phyloP scores from a whole-genome alignment of 2,113 vertebrate species.

The Tenrec ecaudatus region DNA sequence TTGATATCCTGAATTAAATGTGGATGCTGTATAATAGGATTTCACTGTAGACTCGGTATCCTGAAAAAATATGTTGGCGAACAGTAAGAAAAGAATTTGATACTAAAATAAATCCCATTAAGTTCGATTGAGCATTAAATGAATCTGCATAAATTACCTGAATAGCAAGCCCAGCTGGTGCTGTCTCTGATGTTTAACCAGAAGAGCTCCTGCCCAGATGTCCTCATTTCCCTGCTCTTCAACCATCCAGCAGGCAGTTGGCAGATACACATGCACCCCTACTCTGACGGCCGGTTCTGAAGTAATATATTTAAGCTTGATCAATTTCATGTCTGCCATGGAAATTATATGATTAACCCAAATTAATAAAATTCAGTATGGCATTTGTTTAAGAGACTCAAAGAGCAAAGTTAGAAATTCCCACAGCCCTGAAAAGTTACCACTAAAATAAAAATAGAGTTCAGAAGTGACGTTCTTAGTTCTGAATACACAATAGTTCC shows the following conservation, averaged over 20 bases:
- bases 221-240: background rate
- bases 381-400: background rate
- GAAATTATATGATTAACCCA: background rate
- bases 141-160: slow-evolving; percentile 26
- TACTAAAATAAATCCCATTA: slow-evolving; percentile 37
- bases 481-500: background rate
- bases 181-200: slow-evolving; percentile 6
- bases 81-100: background rate
- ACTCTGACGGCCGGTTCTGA: background rate
- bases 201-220: background rate
- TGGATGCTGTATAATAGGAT: background rate
- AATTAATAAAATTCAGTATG: background rate
- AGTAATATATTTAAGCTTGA: background rate
- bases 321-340: background rate
- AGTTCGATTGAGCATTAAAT: slow-evolving; percentile 26
- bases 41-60: background rate
- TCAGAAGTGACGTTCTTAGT: background rate
- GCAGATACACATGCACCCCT: background rate
- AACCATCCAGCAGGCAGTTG: background rate
- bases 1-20: background rate
- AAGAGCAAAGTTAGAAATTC: slow-evolving; percentile 7
- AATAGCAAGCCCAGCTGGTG: background rate
- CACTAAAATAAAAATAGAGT: too few species aligned
- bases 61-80: background rate
- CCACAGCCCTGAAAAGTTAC: background rate